Base-by-base conservation (phyloP, 2,797 vertebrate species). In the Antennarius maculatus region DNA sequence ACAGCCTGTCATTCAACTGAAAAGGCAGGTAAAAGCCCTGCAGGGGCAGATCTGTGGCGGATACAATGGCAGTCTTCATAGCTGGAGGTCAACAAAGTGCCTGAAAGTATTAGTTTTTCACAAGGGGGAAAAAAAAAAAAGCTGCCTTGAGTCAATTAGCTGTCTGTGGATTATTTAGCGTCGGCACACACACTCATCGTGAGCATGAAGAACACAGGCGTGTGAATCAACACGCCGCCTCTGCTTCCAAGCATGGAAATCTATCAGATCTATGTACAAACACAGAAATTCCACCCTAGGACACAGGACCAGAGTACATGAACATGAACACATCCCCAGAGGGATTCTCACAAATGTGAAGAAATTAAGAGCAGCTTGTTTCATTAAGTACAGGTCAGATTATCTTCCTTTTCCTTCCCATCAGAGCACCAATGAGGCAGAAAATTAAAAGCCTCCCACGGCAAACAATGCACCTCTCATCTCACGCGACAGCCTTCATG, bases 381-480 rank as follows among this genome's bases (percentile, higher is more conserved):
- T 57, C 50, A 71, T 55, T 50, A 51, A 52, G 23, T 61, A 43
- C 46, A 28, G 54, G 8, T 61, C 62, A 75, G 54, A 61, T 41
- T 41, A 63, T 55, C 37, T 29, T 39, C 3, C 47, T 29, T 46
- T 65, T 1, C 49, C 18, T 9, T 42, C 59, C 54, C 63, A 80
- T 81, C 71, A 81, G 47, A 6, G 10, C 9, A 55, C 66, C 74
- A 75, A 64, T 31, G 79, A 83, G 51, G 74, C 79, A 5, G n/a
- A 12, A 76, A 84, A 85, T 85, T 12, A 69, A 81, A 81, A 39
- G 61, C 34, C 55, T 56, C 78, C 41, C 60, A 67, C 69, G 80
- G 80, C 75, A 3, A 10, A 77, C 57, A 66, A 41, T 55, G 57
- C 46, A 31, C 46, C 55, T 66, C 60, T 74, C 77, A 73, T 67